These are phyloP conservation scores for Artibeus jamaicensis DNA, from an alignment of 2,797 vertebrate species.

Conservation along the genomic window DNA sequence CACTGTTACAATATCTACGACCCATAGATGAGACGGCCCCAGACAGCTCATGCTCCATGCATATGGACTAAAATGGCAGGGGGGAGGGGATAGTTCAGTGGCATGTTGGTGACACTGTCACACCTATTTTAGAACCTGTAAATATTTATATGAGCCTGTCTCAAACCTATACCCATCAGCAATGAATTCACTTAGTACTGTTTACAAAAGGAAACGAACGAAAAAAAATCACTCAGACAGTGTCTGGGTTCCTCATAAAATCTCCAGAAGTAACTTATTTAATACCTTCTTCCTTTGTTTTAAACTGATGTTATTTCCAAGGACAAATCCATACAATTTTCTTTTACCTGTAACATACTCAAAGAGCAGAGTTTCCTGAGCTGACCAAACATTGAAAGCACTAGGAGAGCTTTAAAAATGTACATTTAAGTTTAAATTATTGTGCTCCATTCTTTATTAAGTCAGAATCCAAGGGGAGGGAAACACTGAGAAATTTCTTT, in stretches of 20 bases:
- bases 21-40: rapidly evolving
- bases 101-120: rapidly evolving
- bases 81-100: background rate
- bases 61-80: rapidly evolving
- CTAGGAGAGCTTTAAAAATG: background rate
- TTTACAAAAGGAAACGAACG: background rate
- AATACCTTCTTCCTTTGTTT: background rate
- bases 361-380: background rate
- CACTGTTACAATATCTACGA: rapidly evolving
- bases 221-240: background rate
- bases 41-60: background rate
- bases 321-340: background rate
- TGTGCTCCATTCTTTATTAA: background rate
- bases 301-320: background rate
- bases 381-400: background rate
- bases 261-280: background rate
- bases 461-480: background rate
- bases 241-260: background rate
- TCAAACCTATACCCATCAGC: background rate
- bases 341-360: background rate
- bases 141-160: background rate
- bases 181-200: background rate
- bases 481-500: background rate
- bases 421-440: background rate
- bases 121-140: background rate